A percentile compares a stretch with the other conserved stretches of the same genome.
These are phyloP conservation scores for Sericinus montela DNA, from an alignment of 2,888 invertebrate genomes.

Conservation along the genomic window DNA sequence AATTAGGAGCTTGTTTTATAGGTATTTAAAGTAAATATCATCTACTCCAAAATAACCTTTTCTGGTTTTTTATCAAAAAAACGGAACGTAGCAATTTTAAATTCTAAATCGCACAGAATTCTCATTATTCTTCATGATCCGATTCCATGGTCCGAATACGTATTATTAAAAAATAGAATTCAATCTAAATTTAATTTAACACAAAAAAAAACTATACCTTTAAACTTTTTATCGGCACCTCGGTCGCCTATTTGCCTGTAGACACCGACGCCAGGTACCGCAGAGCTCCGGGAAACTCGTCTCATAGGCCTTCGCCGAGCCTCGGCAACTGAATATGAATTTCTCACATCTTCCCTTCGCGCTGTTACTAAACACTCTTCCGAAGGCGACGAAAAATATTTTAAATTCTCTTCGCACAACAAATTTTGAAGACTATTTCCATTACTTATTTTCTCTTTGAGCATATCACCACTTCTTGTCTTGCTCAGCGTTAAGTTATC, in stretches of 20 bases:
- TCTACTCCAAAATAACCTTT: too few species aligned
- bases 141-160: too few species aligned
- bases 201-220: conserved; percentile 43
- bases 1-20: too few species aligned
- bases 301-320: conserved; percentile 48
- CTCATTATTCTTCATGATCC: too few species aligned
- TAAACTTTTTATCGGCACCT: conserved; percentile 35
- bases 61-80: too few species aligned
- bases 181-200: too few species aligned
- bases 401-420: conserved; percentile 53
- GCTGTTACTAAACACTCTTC: conserved; percentile 37
- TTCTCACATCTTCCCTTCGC: conserved; percentile 48
- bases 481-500: conserved; percentile 64
- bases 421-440: conserved; percentile 67
- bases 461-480: conserved; percentile 35
- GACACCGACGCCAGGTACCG: conserved; percentile 59
- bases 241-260: conserved; percentile 66
- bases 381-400: conserved; percentile 54
- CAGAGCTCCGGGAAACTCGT: conserved; percentile 46
- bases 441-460: conserved; percentile 47
- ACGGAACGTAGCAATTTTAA: too few species aligned
- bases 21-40: too few species aligned
- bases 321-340: conserved; percentile 62
- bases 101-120: too few species aligned
- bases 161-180: too few species aligned